Evolutionary conservation across 2,888 invertebrate species (phyloP), one percentile per base, ranked within the genome.

Genomic region (Hypomecis atomaria): DNA sequence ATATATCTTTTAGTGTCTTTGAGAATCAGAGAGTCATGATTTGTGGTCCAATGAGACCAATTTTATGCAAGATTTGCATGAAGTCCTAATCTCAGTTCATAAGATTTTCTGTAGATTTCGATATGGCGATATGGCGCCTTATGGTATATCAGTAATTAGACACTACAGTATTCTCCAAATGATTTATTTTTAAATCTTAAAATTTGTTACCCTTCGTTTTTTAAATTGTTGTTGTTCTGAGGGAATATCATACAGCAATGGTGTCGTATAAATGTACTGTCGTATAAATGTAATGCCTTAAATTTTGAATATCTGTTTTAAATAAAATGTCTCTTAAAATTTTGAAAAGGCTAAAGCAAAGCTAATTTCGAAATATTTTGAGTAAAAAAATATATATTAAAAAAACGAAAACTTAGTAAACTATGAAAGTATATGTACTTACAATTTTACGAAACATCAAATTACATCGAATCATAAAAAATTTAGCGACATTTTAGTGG

Each of bases 311-410:
- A 37, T 37, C 13, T 13, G 23, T 10, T 9, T 34, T 6, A 54
- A 53, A 45, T 34, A 42, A 34, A 47, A 48, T 11, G 7, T 34
- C 23, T n/a, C 4, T 6, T 47, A 13, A 8, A 40, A 38, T 13
- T 56, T 13, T 36, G 40, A 59, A 54, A 59, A 74, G 71, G 77
- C 77, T 48, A 48, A 82, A 81, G 81, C 81, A 54, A 81, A 82
- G 82, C 80, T 76, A 69, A 82, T 66, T 53, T 66, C 74, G 49
- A 62, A 55, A 59, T 50, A 62, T 49, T 48, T 45, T 42, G 9
- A 11, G 2, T 37, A 43, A 49, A 61, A 56, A 43, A 55, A 48
- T 59, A 40, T 52, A 37, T 40, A 40, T 48, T 37, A 13, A 42
- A 53, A 47, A 43, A 63, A 1, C 6, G 33, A 52, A 52, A 45